phyloP scores from a whole-genome alignment of 2,113 vertebrate genomes.

The Semicossyphus pulcher region DNA sequence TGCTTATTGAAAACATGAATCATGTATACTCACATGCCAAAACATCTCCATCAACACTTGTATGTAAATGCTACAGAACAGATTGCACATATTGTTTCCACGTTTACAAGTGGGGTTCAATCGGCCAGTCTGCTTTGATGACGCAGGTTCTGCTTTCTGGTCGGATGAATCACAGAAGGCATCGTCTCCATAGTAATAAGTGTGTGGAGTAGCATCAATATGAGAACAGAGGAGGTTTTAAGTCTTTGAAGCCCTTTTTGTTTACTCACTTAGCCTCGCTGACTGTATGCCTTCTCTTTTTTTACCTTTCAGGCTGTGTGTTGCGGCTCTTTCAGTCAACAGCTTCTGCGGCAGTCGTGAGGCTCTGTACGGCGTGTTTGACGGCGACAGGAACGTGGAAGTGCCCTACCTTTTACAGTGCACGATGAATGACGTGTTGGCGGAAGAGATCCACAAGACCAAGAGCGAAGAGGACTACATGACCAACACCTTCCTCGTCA shows the following conservation, averaged over 20 bases:
- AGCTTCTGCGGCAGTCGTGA: conserved; percentile 95
- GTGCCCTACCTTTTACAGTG: conserved; percentile 97
- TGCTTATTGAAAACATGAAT: conserved; percentile 32
- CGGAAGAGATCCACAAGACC: conserved; percentile 95
- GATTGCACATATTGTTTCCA: background rate
- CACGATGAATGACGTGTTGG: conserved; percentile 97
- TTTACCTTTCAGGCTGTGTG: conserved; percentile 88
- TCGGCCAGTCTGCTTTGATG: background rate
- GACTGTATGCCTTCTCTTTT: background rate
- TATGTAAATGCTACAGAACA: background rate
- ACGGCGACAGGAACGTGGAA: conserved; percentile 96
- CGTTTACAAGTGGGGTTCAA: background rate
- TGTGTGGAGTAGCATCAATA: conserved; percentile 5
- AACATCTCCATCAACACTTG: conserved; percentile 6
- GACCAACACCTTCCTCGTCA: conserved; percentile 97
- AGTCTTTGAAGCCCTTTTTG: conserved; percentile 5
- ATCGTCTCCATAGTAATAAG: conserved; percentile 26
- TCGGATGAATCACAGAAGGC: background rate
- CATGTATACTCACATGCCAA: background rate
- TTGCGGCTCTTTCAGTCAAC: conserved; percentile 93
- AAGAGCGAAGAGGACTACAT: conserved; percentile 97
- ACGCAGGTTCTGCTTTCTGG: background rate
- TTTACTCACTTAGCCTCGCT: too few species aligned
- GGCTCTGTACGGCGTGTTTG: conserved; percentile 96
- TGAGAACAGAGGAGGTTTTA: conserved; percentile 2